Evolutionary conservation across 2,797 vertebrate genomes (phyloP), one percentile per base, ranked within the genome.

Genomic region (Clarias platycephalus): DNA sequence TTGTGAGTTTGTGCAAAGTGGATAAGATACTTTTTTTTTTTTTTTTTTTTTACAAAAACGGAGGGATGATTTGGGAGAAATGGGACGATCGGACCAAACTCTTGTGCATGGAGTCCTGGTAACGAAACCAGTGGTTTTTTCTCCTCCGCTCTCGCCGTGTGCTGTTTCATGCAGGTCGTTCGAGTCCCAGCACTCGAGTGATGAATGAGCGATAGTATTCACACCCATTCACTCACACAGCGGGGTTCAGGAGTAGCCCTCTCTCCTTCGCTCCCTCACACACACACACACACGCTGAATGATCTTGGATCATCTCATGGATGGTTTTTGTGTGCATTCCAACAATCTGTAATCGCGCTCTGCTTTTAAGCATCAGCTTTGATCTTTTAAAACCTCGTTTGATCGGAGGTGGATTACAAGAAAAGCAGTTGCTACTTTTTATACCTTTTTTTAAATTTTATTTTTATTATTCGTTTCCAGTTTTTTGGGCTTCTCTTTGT

Each of bases 191-290:
- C 34, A 34, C 31, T 60, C 4, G 24, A n/a, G 3, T 66, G 40
- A 64, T 79, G 77, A 79, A 16, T 67, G 80, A 82, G 74, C 34
- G 82, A 72, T 79, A 66, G 72, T 74, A 71, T 68, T 84, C 81
- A 31, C 78, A 62, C 28, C 0, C 84, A 28, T 80, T 77, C 86
- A 85, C 71, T 40, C 83, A 83, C 92, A 64, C 90, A 90, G 91
- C 91, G 82, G 31, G 34, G 15, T n/a, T 53, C 72, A 28, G 49
- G 71, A 18, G 71, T 16, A 55, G 49, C 71, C 28, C 74, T 4
- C 15, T 55, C 72, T 31, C 72, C 20, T 53, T 7, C 72, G 4
- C 68, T 16, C 71, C 53, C 26, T n/a, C 70, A 13, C 70, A n/a
- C 72, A 58, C 53, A 31, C 67, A 20, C 49, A 28, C 53, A 9